These are phyloP conservation scores for Caenorhabditis angaria DNA, from an alignment of 2,888 invertebrate genomes.

Conservation along the genomic window DNA sequence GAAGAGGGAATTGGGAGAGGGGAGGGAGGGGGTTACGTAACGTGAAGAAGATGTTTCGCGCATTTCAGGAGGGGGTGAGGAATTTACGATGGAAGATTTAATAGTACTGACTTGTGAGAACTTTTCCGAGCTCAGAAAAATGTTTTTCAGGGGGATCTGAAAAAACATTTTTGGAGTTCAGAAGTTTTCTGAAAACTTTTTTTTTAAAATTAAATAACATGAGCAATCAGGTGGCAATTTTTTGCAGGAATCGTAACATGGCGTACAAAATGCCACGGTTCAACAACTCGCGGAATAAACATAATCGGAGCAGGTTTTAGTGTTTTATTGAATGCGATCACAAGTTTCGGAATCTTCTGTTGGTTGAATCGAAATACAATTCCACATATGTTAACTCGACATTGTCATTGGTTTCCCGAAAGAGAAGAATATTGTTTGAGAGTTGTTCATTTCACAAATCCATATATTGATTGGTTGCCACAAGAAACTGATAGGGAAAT, in stretches of 20 bases:
- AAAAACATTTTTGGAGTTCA: too few species aligned
- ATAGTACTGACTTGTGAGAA: too few species aligned
- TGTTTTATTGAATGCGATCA: slow-evolving; percentile 44
- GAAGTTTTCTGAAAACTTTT: slow-evolving; percentile 3
- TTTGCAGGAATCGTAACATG: slow-evolving; percentile 39
- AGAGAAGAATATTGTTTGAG: slow-evolving; percentile 50
- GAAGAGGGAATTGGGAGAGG: too few species aligned
- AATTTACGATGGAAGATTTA: too few species aligned
- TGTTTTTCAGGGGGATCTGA: too few species aligned
- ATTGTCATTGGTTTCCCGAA: slow-evolving; percentile 50
- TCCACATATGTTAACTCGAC: slow-evolving; percentile 50
- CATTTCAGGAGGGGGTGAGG: background rate
- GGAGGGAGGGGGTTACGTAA: background rate
- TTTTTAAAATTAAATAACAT: slow-evolving; percentile 7
- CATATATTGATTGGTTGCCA: slow-evolving; percentile 58
- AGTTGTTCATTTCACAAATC: slow-evolving; percentile 54
- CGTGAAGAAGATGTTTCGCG: background rate
- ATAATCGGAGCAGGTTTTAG: slow-evolving; percentile 48
- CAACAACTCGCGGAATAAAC: slow-evolving; percentile 42
- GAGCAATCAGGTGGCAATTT: too few species aligned
- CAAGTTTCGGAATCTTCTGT: slow-evolving; percentile 51
- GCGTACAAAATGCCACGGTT: slow-evolving; percentile 49
- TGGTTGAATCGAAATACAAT: slow-evolving; percentile 44
- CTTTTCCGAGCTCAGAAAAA: too few species aligned
- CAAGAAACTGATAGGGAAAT: slow-evolving; percentile 56